A percentile compares a stretch with the other conserved stretches of the same genome.
Evolutionary conservation across 1,140 invertebrate species (phyloP).

Genomic region (Campoletis sonorensis): DNA sequence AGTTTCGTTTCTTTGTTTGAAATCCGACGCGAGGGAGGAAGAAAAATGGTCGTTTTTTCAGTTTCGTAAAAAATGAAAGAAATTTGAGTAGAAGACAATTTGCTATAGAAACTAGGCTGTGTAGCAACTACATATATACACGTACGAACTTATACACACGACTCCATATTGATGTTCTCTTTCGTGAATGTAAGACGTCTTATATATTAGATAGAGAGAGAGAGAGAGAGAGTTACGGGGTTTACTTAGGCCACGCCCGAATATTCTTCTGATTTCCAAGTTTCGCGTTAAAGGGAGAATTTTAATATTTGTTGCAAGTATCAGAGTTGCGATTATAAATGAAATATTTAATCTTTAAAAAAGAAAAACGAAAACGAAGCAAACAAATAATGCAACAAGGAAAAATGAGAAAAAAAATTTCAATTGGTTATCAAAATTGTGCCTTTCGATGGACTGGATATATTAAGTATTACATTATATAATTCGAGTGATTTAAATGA

Average conservation of each 20-base stretch:
- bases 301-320: constrained; percentile 22
- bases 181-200: neutral
- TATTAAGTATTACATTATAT: constrained; percentile 60
- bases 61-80: neutral
- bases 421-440: constrained; percentile 74
- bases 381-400: neutral
- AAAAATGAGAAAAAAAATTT: constrained; percentile 51
- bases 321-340: neutral
- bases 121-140: neutral
- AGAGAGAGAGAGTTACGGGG: neutral
- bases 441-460: constrained; percentile 71
- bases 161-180: constrained; percentile 36
- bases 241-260: constrained; percentile 1
- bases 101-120: neutral
- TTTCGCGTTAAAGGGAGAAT: neutral
- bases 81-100: constrained; percentile 25
- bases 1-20: too few relatives aligned
- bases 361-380: constrained; percentile 26
- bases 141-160: constrained; percentile 4
- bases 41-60: neutral
- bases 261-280: neutral
- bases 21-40: neutral
- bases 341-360: constrained; percentile 46
- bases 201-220: neutral
- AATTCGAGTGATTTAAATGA: constrained; percentile 39